Evolutionary conservation across 2,797 vertebrate genomes (phyloP).

Genomic region (Eupleurogrammus muticus): DNA sequence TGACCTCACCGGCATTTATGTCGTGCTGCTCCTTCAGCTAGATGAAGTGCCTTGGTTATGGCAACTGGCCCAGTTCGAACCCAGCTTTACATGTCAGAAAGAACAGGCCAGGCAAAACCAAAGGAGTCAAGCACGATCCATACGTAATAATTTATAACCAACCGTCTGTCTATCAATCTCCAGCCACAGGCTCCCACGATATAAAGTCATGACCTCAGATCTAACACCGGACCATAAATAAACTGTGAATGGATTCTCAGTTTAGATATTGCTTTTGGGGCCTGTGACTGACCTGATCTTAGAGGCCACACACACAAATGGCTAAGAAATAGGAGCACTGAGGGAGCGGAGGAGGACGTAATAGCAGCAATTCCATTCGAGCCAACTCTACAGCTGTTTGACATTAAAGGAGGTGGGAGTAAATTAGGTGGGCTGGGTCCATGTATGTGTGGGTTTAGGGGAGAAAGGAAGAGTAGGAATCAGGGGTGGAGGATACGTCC

Average conservation of each 20-base stretch:
- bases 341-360: constrained; percentile 34
- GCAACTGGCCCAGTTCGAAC: constrained; percentile 40
- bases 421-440: constrained; percentile 63
- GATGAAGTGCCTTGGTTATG: constrained; percentile 61
- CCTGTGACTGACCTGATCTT: constrained; percentile 27
- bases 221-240: constrained; percentile 45
- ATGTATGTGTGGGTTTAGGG: constrained; percentile 35
- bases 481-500: constrained; percentile 51
- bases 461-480: constrained; percentile 48
- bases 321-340: constrained; percentile 5
- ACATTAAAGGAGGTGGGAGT: constrained; percentile 72
- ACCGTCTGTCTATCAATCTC: constrained; percentile 50
- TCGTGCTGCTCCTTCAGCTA: constrained; percentile 50
- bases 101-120: constrained; percentile 11
- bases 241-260: neutral
- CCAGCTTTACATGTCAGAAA: constrained; percentile 34
- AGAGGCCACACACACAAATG: constrained; percentile 50
- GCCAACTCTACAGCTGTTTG: constrained; percentile 75
- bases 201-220: constrained; percentile 54
- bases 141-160: constrained; percentile 51
- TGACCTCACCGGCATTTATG: constrained; percentile 61
- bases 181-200: constrained; percentile 40
- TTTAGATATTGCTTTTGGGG: constrained; percentile 11
- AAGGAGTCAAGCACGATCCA: constrained; percentile 22
- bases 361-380: constrained; percentile 40